These are phyloP conservation scores for Germaria angustata DNA, from an alignment of 2,888 invertebrate genomes.

Conservation along the genomic window DNA sequence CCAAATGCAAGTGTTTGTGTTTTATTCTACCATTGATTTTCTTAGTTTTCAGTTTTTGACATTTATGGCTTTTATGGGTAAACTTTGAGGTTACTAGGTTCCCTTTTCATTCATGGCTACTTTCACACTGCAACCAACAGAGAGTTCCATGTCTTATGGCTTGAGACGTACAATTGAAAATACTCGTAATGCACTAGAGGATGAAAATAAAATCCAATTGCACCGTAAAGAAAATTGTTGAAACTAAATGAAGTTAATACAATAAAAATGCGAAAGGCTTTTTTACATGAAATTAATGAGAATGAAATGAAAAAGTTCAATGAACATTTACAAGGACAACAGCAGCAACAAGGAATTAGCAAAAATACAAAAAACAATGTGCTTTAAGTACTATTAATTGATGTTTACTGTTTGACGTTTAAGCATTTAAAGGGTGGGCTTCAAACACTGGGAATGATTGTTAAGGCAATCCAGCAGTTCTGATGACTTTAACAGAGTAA, in stretches of 20 bases:
- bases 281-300: background rate
- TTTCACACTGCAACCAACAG: background rate
- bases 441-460: background rate
- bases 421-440: background rate
- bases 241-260: slow-evolving; percentile 28
- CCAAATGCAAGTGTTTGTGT: background rate
- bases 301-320: slow-evolving; percentile 10
- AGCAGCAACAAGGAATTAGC: background rate
- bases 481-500: background rate
- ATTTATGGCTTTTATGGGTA: background rate
- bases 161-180: background rate
- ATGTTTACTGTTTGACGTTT: slow-evolving; percentile 29
- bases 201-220: background rate
- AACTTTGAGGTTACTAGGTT: background rate
- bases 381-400: slow-evolving; percentile 26
- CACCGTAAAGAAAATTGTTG: background rate
- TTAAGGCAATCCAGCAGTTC: background rate
- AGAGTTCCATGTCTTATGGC: background rate
- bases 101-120: background rate
- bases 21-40: background rate
- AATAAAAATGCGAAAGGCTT: background rate
- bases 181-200: background rate
- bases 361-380: slow-evolving; percentile 10
- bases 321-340: background rate
- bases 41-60: background rate